Evolutionary conservation across 2,888 invertebrate species (phyloP).

Genomic region (Drosophila borealis): DNA sequence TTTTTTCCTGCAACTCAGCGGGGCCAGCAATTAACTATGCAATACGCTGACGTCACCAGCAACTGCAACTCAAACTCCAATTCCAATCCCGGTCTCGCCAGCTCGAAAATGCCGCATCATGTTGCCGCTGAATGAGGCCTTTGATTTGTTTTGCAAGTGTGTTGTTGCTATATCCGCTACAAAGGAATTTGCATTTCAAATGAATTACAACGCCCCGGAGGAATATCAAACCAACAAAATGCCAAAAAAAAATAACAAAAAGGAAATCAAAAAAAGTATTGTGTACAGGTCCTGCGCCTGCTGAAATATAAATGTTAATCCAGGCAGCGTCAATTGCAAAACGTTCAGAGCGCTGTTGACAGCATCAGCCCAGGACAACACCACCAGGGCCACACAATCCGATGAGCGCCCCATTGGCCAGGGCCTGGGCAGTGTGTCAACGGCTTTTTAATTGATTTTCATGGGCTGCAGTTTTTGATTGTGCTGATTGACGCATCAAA

Average conservation of each 20-base stretch:
- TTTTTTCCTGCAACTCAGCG: conserved; percentile 67
- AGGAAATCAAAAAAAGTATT: not conserved
- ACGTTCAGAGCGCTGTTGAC: conserved; percentile 73
- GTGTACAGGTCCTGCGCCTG: conserved; percentile 22
- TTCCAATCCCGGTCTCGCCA: not conserved
- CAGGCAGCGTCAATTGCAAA: conserved; percentile 78
- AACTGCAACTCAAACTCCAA: conserved; percentile 21
- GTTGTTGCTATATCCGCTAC: conserved; percentile 74
- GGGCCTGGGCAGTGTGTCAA: conserved; percentile 69
- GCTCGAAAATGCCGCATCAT: conserved; percentile 61
- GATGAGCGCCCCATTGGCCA: conserved; percentile 18
- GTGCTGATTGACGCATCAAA: conserved; percentile 82
- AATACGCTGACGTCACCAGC: conserved; percentile 73
- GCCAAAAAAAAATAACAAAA: conserved; percentile 2
- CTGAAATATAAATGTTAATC: conserved; percentile 81
- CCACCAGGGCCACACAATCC: conserved; percentile 26
- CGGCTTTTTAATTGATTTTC: conserved; percentile 81
- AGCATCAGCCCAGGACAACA: conserved; percentile 50
- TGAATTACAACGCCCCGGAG: conserved; percentile 61
- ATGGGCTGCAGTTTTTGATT: conserved; percentile 82
- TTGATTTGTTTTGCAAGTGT: conserved; percentile 74
- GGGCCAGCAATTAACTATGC: conserved; percentile 76
- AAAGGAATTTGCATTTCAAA: conserved; percentile 79
- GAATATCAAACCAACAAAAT: conserved; percentile 40
- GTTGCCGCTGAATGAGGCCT: conserved; percentile 53